A percentile compares a stretch with the other conserved stretches of the same genome.
Evolutionary conservation across 2,797 vertebrate genomes (phyloP).

Genomic region (Bradypodion ventrale): DNA sequence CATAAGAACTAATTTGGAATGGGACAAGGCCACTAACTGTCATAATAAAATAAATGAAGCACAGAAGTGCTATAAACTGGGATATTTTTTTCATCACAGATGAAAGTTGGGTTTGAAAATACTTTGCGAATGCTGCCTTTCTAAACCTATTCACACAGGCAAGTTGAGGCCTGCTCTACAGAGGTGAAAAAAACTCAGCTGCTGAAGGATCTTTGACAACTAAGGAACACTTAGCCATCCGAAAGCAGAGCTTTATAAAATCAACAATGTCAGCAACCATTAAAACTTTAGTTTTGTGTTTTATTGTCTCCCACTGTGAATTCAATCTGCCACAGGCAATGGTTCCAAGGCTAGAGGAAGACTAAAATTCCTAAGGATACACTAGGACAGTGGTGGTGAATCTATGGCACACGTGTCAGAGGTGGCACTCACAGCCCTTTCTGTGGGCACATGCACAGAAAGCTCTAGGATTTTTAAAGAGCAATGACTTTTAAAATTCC

Average conservation of each 20-base stretch:
- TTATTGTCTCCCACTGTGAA: not conserved
- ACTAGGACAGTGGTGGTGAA: no score
- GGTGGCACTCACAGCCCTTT: no score
- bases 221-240: not conserved
- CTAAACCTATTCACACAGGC: conserved; percentile 12
- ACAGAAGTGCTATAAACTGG: not conserved
- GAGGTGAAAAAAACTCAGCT: conserved; percentile 21
- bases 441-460: no score
- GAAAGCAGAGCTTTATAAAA: not conserved
- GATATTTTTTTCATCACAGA: not conserved
- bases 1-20: not conserved
- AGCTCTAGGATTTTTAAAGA: no score
- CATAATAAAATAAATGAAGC: not conserved
- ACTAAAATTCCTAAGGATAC: no score
- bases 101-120: not conserved
- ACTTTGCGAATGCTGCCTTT: conserved; percentile 21
- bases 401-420: no score
- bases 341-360: no score
- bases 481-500: no score
- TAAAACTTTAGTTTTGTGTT: not conserved
- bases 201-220: not conserved
- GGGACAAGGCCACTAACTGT: not conserved
- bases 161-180: conserved; percentile 41
- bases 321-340: not conserved
- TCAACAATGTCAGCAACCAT: not conserved